Percentiles rank a stretch among this genome's conserved stretches.
These are phyloP conservation scores for Trachelus stipa DNA, from an alignment of 2,888 invertebrate genomes.

Conservation along the genomic window DNA sequence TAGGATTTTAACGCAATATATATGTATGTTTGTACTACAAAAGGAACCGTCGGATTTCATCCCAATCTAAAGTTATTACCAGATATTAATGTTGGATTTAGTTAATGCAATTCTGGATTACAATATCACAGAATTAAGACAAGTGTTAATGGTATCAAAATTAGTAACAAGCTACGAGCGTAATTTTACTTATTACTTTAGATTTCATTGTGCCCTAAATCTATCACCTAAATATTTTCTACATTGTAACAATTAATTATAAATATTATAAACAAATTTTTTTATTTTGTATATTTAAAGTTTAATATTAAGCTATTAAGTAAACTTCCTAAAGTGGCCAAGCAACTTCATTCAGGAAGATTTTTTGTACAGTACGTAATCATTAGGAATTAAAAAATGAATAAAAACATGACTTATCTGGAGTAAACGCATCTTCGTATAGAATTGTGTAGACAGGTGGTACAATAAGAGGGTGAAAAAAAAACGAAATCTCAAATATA, in stretches of 20 bases:
- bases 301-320: conserved; percentile 10
- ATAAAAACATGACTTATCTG: neutral
- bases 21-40: conserved; percentile 28
- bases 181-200: neutral
- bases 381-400: conserved; percentile 38
- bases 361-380: conserved; percentile 54
- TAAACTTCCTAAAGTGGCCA: neutral
- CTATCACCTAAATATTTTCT: conserved; percentile 1
- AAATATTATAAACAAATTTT: conserved; percentile 19
- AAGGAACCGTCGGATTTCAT: neutral
- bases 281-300: conserved; percentile 27
- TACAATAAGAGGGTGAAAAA: neutral
- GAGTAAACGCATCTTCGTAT: neutral
- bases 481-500: neutral
- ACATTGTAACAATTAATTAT: conserved; percentile 21
- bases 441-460: neutral
- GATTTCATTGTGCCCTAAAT: neutral
- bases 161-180: neutral
- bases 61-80: conserved; percentile 4
- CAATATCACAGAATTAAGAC: neutral
- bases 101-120: neutral
- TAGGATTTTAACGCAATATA: conserved; percentile 45
- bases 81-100: conserved; percentile 1
- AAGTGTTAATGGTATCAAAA: neutral
- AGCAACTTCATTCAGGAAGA: conserved; percentile 16